Conservation (phyloP, 1,140 invertebrate genomes). For the Solenopsis invicta region DNA sequence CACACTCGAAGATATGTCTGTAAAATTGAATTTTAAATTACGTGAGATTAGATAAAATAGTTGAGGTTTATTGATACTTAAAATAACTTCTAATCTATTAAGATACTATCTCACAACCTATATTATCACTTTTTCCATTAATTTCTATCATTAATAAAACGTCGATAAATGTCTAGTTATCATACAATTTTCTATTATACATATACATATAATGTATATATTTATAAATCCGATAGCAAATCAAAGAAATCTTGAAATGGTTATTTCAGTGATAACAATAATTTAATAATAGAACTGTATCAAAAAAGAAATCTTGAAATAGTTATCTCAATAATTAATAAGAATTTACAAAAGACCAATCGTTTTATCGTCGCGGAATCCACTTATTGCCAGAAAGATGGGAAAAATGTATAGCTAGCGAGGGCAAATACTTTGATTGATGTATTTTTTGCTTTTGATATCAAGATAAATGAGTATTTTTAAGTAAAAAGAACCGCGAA, state of each 20-base stretch:
- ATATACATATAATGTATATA: background rate
- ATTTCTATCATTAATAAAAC: background rate
- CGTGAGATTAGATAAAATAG: slow-evolving; percentile 48
- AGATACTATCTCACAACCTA: background rate
- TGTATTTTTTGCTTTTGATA: too few species aligned
- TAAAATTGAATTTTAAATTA: background rate
- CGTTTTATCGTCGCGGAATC: too few species aligned
- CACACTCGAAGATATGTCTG: too few species aligned
- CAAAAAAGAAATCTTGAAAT: too few species aligned
- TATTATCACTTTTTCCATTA: background rate
- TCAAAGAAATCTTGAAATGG: background rate
- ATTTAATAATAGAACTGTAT: background rate
- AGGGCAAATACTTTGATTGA: too few species aligned
- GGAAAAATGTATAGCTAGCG: too few species aligned
- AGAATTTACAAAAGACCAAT: too few species aligned
- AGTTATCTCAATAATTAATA: too few species aligned
- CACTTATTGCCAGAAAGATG: too few species aligned
- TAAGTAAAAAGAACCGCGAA: too few species aligned
- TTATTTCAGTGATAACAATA: background rate
- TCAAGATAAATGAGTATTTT: too few species aligned
- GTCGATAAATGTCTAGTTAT: background rate
- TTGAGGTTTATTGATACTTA: background rate
- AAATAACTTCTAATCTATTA: background rate
- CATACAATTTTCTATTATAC: background rate
- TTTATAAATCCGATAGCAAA: background rate